Evolutionary conservation across 2,113 vertebrate species (phyloP), one percentile per base, ranked within the genome.

Genomic region (Equus quagga): DNA sequence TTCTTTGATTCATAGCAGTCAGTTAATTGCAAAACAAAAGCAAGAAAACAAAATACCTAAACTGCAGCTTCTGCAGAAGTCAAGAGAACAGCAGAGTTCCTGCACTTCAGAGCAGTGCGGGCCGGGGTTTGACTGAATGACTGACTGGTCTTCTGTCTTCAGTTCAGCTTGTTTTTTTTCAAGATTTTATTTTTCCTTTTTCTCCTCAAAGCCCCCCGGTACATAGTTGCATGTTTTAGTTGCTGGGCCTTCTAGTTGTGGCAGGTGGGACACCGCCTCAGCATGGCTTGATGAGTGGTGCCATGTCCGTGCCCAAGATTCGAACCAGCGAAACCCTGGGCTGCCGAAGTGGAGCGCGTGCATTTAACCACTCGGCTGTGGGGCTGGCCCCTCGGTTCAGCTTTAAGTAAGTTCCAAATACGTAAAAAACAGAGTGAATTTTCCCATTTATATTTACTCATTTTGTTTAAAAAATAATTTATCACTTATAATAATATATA

Each of bases 391-490:
- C 36, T 41, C 36, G 36, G 36, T 79, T 91, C 23, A 82, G 56
- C 78, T 94, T 70, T 82, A 85, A n/a, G 49, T 92, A 54, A 41
- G 26, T 93, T 86, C 70, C 76, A 90, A 78, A 76, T 96, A 81
- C 11, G 10, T 80, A 81, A 83, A 92, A 83, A 92, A 80, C 23
- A 58, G 46, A 56, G 51, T 51, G 44, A 89, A 75, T 87, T 62
- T 84, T 90, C 78, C 79, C 13, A 65, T 89, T 89, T 92, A 56
- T 79, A 65, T 84, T 80, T 79, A 44, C 6, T 58, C 62, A 56
- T 21, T 94, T 85, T 81, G 24, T 73, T 88, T 64, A 51, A 41
- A 91, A 83, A 80, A 70, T 78, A 56, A 93, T 56, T 72, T 46
- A n/a, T 86, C 67, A 12, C 13, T 54, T 92, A 58, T 89, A 87